Base-by-base conservation (phyloP, 1,140 invertebrate species). In the Ganaspis sp. region DNA sequence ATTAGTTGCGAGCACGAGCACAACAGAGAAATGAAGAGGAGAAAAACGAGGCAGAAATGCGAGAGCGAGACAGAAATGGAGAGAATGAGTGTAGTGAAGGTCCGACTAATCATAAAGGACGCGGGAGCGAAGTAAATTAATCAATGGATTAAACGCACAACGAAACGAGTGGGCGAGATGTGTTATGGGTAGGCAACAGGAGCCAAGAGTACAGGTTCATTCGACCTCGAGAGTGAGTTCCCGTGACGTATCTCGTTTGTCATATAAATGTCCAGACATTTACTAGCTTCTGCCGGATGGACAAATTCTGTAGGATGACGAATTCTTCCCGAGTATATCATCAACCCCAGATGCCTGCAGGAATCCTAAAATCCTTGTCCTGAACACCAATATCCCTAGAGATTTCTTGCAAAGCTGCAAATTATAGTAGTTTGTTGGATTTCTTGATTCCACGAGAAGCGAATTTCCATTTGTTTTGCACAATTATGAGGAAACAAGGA, bases 61-160 rank as follows among this genome's bases (percentile, higher is more conserved):
- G 58, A 73, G 64, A 75, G 49, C 26, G 54, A 54, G 54, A 21
- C 29, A 69, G 72, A 70, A 64, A 37, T 38, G 49, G 53, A 74
- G 72, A 73, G 75, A 54, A 75, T 79, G 73, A 80, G 79, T 73
- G 72, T 73, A 74, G 19, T 70, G 5, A 84, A 80, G 87, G 84
- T 80, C 83, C 84, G 84, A 85, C 85, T 90, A 90, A 89, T 90
- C 88, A 89, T 88, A 89, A 89, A 87, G 87, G 87, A 90, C 88
- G 84, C 83, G 83, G 84, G 83, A 86, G 82, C 84, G 81, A 88
- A 90, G 89, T 90, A 87, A 90, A 91, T 91, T 91, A 91, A 91
- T 91, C 90, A 91, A 91, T 91, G 89, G 88, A 91, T 91, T 90
- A 91, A 91, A 87, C 82, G 82, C 83, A 84, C 85, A 82, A 58